Evolutionary conservation across 2,888 invertebrate genomes (phyloP).

Genomic region (Eupeodes luniger): DNA sequence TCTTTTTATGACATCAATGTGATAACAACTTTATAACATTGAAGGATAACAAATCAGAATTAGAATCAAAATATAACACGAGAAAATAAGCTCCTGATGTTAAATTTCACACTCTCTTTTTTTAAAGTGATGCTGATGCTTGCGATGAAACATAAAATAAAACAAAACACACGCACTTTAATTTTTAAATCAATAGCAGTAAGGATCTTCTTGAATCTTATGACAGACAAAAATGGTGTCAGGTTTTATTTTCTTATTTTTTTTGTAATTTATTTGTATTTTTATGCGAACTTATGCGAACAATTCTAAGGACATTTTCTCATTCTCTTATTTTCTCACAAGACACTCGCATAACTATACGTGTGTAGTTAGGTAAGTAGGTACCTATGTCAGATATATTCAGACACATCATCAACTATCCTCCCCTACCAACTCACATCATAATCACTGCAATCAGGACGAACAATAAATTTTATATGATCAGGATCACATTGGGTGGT

Average conservation of each 20-base stretch:
- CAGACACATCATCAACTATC: conserved; percentile 58
- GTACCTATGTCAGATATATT: conserved; percentile 54
- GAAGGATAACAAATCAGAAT: conserved; percentile 41
- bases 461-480: conserved; percentile 16
- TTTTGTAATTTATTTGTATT: background rate
- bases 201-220: conserved; percentile 1
- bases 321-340: no score
- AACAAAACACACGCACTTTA: conserved; percentile 7
- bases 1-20: conserved; percentile 47
- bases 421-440: conserved; percentile 34
- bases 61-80: background rate
- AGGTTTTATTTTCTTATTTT: background rate
- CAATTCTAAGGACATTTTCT: conserved; percentile 18
- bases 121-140: background rate
- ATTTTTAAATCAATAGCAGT: conserved; percentile 32
- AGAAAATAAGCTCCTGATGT: background rate
- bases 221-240: background rate
- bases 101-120: background rate
- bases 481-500: conserved; percentile 51
- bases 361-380: background rate
- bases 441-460: conserved; percentile 67
- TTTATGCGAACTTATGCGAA: background rate
- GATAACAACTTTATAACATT: conserved; percentile 35
- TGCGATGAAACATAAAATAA: background rate
- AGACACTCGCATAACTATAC: no score